These are phyloP conservation scores for Torymus aiolomorphi DNA, from an alignment of 2,888 invertebrate genomes.

Conservation along the genomic window DNA sequence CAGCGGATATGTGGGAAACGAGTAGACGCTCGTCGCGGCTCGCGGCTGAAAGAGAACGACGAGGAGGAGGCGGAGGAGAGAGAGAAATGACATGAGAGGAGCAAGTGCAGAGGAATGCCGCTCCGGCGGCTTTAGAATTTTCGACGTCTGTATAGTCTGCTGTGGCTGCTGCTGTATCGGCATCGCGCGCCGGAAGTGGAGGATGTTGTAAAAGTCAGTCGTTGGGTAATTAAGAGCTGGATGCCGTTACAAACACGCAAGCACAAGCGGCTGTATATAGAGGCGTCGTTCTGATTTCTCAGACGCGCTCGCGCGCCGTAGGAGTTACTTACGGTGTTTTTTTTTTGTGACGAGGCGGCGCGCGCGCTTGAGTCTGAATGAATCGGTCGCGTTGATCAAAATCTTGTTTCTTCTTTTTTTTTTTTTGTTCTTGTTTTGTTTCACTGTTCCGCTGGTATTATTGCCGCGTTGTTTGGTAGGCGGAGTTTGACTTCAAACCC, in stretches of 20 bases:
- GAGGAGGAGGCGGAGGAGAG: background rate
- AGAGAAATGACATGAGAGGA: background rate
- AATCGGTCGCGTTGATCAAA: no score
- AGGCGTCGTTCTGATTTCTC: conserved; percentile 25
- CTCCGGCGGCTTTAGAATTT: background rate
- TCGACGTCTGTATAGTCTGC: background rate
- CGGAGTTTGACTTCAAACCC: no score
- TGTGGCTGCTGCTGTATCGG: conserved; percentile 24
- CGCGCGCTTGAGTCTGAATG: no score
- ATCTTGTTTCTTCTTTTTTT: no score
- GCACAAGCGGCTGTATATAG: no score
- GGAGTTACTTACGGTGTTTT: background rate
- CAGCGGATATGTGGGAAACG: conserved; percentile 34
- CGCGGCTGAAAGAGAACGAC: background rate
- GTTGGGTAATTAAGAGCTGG: conserved; percentile 31
- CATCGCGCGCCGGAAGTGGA: conserved; percentile 34
- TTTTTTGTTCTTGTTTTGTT: no score
- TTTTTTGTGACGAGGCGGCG: conserved; percentile 2
- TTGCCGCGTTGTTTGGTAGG: no score
- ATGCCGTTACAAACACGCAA: background rate
- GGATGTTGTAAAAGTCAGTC: conserved; percentile 34
- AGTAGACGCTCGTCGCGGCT: background rate
- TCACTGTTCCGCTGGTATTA: no score
- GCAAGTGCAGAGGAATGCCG: background rate
- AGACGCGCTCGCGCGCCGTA: background rate